phyloP scores from a whole-genome alignment of 1,140 invertebrate species.

The Drosophila biarmipes region DNA sequence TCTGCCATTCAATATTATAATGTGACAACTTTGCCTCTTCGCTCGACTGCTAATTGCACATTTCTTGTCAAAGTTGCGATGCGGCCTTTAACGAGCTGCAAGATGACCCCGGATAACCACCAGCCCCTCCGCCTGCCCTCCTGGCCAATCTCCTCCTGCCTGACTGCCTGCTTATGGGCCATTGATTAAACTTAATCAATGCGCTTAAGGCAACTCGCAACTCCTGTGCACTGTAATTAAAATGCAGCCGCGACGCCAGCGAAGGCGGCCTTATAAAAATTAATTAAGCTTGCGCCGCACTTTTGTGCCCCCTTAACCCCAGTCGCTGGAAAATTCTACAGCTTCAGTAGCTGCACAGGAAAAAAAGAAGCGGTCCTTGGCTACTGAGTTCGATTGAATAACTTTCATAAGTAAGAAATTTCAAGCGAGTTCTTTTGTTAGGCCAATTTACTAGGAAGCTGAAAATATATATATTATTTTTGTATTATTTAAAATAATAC shows the following conservation, averaged over 20 bases:
- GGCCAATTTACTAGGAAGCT: too few species aligned
- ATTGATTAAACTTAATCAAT: constrained; percentile 82
- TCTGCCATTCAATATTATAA: constrained; percentile 79
- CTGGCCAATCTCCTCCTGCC: constrained; percentile 9
- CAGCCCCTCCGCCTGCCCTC: background rate
- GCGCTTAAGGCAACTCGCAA: constrained; percentile 75
- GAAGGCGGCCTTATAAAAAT: constrained; percentile 77
- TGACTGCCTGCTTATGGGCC: constrained; percentile 68
- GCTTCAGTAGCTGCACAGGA: constrained; percentile 16
- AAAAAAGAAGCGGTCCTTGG: background rate
- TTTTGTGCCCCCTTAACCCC: constrained; percentile 35
- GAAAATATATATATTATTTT: too few species aligned
- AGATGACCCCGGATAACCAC: constrained; percentile 35
- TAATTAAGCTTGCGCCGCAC: constrained; percentile 73
- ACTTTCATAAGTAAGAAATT: background rate
- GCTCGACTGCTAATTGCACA: constrained; percentile 72
- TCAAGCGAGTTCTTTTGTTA: background rate
- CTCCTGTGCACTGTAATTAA: constrained; percentile 79
- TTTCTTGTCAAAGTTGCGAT: constrained; percentile 69
- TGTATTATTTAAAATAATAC: too few species aligned
- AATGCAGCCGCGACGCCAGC: constrained; percentile 52
- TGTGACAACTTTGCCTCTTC: constrained; percentile 60
- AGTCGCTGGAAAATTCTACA: constrained; percentile 6
- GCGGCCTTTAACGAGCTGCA: constrained; percentile 67
- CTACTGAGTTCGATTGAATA: background rate